Evolutionary conservation across 2,113 vertebrate genomes (phyloP).

Genomic region (Todiramphus chloris): DNA sequence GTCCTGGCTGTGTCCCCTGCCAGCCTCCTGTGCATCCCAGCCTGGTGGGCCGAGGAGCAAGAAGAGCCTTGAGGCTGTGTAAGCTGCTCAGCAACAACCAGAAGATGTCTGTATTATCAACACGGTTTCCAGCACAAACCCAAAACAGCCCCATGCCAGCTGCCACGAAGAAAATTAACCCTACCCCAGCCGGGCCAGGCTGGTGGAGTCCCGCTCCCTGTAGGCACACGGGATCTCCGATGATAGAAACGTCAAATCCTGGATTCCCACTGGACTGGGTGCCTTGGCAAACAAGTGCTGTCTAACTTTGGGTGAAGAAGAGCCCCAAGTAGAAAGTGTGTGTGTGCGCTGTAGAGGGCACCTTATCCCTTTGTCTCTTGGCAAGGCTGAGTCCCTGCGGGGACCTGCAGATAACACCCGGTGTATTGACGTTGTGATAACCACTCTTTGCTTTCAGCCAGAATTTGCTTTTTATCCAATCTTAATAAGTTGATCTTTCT

Average conservation of each 20-base stretch:
- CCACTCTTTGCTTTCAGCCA: neutral
- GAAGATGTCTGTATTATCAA: neutral
- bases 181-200: neutral
- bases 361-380: neutral
- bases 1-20: neutral
- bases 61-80: neutral
- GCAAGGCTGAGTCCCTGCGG: neutral
- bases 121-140: neutral
- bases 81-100: neutral
- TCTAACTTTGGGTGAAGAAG: neutral
- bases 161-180: neutral
- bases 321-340: accelerated
- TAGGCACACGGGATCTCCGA: accelerated
- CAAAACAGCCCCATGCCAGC: neutral
- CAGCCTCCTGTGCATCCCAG: neutral
- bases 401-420: neutral
- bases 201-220: accelerated
- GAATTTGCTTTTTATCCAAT: neutral
- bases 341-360: conserved; percentile 17
- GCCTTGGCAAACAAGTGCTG: neutral
- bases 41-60: neutral
- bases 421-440: neutral
- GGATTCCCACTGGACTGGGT: accelerated
- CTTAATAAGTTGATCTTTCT: neutral
- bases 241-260: accelerated